Evolutionary conservation across 1,140 invertebrate genomes (phyloP), one percentile per base, ranked within the genome.

Genomic region (Trachymyrmex cornetzi): DNA sequence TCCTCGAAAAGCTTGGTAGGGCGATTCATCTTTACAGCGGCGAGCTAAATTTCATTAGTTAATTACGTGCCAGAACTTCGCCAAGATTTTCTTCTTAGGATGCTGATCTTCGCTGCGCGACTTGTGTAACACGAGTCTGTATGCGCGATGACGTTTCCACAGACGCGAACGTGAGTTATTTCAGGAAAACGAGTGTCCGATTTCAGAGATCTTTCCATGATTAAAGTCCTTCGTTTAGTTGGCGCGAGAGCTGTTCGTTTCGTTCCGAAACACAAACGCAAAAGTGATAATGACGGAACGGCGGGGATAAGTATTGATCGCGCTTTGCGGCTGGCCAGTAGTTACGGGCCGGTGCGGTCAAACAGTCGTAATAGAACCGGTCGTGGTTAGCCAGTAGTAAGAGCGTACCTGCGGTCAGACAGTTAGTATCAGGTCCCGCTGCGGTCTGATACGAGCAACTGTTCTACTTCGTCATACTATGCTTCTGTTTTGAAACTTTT

Each of bases 321-420:
- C 69, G 67, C 86, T 84, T 59, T 77, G 88, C 80, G 89, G 89
- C 85, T 69, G 77, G 69, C 86, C 75, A 75, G 77, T 77, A 90
- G 89, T 90, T 90, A 90, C 86, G 75, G 87, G 82, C 89, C 55
- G 86, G 72, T 88, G 87, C 67, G 89, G 89, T 90, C 89, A 90
- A 90, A 90, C 89, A 90, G 89, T 77, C 88, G 89, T 90, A 90
- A 90, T 90, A 88, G 89, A 90, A 90, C 89, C 87, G 82, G 87
- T 72, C 72, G 89, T 90, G 89, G 89, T 90, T 82, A 88, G 89
- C 86, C 89, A 90, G 89, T 90, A 90, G 89, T 90, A 90, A 90
- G 89, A 90, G 89, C 86, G 89, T 61, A 90, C 86, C 90, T 90
- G 89, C 55, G 89, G 89, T 88, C 86, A 30, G 89, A 79, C 86